Evolutionary conservation across 1,140 invertebrate species (phyloP).

Genomic region (Mycetomoellerius zeteki): DNA sequence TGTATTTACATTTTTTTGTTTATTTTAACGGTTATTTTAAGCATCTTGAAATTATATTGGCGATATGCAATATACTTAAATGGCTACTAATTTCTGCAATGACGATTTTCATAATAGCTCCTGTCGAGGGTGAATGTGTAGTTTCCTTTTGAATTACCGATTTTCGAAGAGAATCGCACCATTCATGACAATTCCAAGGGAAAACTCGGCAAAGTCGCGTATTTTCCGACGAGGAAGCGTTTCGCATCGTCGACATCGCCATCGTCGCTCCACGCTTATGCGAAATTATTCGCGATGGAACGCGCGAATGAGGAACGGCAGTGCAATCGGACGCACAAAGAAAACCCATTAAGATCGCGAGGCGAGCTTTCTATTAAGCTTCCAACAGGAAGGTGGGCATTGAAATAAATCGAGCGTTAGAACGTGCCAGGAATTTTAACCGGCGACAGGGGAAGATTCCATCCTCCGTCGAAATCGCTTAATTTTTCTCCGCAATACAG

Average conservation of each 20-base stretch:
- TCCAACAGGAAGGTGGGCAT: conserved; percentile 49
- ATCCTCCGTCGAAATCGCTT: conserved; percentile 36
- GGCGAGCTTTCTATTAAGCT: conserved; percentile 63
- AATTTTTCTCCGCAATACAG: conserved; percentile 58
- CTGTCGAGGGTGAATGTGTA: background rate
- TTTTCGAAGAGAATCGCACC: conserved; percentile 46
- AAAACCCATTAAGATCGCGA: conserved; percentile 63
- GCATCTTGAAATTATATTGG: background rate
- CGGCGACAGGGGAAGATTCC: conserved; percentile 36
- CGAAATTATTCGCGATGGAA: conserved; percentile 54
- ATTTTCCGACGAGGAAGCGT: conserved; percentile 29
- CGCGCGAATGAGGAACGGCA: conserved; percentile 31
- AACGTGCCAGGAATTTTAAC: conserved; percentile 60
- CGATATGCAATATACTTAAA: background rate
- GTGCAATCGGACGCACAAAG: conserved; percentile 58
- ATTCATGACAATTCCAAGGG: conserved; percentile 33
- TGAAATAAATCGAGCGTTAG: conserved; percentile 65
- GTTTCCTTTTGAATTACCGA: conserved; percentile 10
- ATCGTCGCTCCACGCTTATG: conserved; percentile 27
- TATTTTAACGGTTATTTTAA: background rate
- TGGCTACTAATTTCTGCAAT: background rate
- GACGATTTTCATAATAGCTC: background rate
- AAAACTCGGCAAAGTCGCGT: background rate
- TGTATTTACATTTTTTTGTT: background rate
- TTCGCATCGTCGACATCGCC: conserved; percentile 18